Conservation (phyloP, 2,888 invertebrate genomes). For the Cerastis leucographa region DNA sequence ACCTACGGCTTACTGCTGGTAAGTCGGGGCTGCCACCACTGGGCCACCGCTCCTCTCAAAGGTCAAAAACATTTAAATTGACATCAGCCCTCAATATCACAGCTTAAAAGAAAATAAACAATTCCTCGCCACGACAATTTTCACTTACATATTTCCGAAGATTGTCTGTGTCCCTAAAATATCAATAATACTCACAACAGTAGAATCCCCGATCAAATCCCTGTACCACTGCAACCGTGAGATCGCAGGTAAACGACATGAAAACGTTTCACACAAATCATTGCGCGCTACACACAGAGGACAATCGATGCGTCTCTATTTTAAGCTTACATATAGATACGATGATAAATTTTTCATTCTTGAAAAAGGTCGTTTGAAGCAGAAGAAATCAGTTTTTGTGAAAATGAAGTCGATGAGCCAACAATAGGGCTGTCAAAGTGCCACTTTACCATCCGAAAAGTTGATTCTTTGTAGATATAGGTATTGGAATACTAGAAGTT, state of each 20-base stretch:
- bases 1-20: too few relatives aligned
- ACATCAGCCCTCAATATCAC: neutral
- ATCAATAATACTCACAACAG: slow-evolving; percentile 51
- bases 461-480: slow-evolving; percentile 11
- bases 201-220: slow-evolving; percentile 42
- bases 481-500: neutral
- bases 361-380: slow-evolving; percentile 3
- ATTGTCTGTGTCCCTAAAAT: slow-evolving; percentile 50
- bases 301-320: slow-evolving; percentile 37
- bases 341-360: slow-evolving; percentile 32
- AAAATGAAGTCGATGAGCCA: slow-evolving; percentile 13
- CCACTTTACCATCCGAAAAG: slow-evolving; percentile 10
- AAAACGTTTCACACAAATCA: slow-evolving; percentile 58
- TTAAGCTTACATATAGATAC: slow-evolving; percentile 44
- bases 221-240: slow-evolving; percentile 31
- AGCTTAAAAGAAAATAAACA: slow-evolving; percentile 7
- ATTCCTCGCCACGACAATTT: slow-evolving; percentile 7
- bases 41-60: too few relatives aligned
- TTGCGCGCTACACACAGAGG: slow-evolving; percentile 47
- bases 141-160: slow-evolving; percentile 43
- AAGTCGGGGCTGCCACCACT: too few relatives aligned
- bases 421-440: slow-evolving; percentile 32
- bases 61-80: neutral
- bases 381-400: slow-evolving; percentile 5
- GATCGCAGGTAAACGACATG: slow-evolving; percentile 49